Percentiles rank a stretch among this genome's conserved stretches.
phyloP scores from a whole-genome alignment of 2,888 invertebrate species.

The Melikaiella ostensackeni region DNA sequence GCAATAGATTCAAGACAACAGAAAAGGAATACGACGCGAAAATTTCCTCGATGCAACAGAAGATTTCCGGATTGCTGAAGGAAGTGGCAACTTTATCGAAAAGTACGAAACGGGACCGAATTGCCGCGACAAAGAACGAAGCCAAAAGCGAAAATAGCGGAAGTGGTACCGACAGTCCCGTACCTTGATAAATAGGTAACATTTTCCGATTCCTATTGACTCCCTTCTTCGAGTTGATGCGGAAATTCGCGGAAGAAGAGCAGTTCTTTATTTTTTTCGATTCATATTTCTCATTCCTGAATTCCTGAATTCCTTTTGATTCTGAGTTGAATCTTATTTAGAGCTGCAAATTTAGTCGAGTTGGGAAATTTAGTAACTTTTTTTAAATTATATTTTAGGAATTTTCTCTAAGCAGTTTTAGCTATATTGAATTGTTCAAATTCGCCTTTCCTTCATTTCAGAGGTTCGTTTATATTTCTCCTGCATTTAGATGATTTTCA shows the following conservation, averaged over 20 bases:
- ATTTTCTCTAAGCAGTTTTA: not conserved
- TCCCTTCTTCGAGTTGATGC: not conserved
- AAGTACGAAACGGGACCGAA: slow-evolving; percentile 82
- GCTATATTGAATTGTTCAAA: not conserved
- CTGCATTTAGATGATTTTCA: slow-evolving; percentile 24
- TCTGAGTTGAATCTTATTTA: not conserved
- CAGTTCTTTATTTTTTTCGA: not conserved
- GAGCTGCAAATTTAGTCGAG: not conserved
- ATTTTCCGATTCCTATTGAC: slow-evolving; percentile 5
- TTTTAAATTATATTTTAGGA: not conserved
- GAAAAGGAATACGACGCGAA: slow-evolving; percentile 90
- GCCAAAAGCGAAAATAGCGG: slow-evolving; percentile 80
- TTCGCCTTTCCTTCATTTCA: slow-evolving; percentile 16
- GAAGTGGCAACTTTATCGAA: slow-evolving; percentile 92
- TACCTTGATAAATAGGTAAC: slow-evolving; percentile 75
- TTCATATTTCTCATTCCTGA: slow-evolving; percentile 38
- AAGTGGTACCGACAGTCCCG: slow-evolving; percentile 90
- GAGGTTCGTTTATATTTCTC: not conserved
- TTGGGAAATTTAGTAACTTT: not conserved
- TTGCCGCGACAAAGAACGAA: slow-evolving; percentile 77
- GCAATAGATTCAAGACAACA: slow-evolving; percentile 89
- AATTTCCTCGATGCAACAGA: slow-evolving; percentile 87
- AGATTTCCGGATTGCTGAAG: slow-evolving; percentile 89
- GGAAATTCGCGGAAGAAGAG: slow-evolving; percentile 18
- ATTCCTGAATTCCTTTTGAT: slow-evolving; percentile 19